A percentile compares a stretch with the other conserved stretches of the same genome.
Evolutionary conservation across 2,888 invertebrate species (phyloP).

Genomic region (Dromius quadrimaculatus): DNA sequence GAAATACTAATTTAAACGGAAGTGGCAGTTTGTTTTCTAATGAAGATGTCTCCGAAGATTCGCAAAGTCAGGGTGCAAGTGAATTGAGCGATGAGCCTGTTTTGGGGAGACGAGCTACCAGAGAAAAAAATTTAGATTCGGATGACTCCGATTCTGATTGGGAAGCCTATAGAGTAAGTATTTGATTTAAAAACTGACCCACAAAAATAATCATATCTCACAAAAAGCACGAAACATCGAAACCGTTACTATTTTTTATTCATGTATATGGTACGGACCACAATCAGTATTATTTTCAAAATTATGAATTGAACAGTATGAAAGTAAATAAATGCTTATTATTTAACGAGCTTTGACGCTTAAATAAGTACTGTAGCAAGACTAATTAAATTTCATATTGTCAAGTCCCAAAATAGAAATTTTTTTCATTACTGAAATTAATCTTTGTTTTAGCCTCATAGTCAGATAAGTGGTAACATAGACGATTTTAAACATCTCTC

Average conservation of each 20-base stretch:
- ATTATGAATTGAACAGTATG: too few relatives aligned
- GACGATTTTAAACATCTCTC: constrained; percentile 76
- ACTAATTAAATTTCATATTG: too few relatives aligned
- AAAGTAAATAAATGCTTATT: too few relatives aligned
- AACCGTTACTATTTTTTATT: too few relatives aligned
- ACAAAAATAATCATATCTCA: too few relatives aligned
- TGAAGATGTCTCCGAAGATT: constrained; percentile 76
- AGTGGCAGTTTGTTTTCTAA: constrained; percentile 66
- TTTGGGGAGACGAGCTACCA: constrained; percentile 74
- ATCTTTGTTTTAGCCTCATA: constrained; percentile 70
- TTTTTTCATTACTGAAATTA: too few relatives aligned
- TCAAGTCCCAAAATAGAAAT: too few relatives aligned
- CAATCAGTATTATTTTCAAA: too few relatives aligned
- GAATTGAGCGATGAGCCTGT: constrained; percentile 79
- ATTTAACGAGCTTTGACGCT: too few relatives aligned
- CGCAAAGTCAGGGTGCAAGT: constrained; percentile 76
- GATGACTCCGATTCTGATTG: constrained; percentile 83
- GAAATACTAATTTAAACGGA: constrained; percentile 63
- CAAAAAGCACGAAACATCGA: too few relatives aligned
- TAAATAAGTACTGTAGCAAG: constrained; percentile 16
- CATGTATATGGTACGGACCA: too few relatives aligned
- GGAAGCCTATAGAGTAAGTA: constrained; percentile 74
- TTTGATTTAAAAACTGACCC: too few relatives aligned
- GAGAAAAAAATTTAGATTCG: constrained; percentile 72
- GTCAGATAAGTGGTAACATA: constrained; percentile 74